phyloP scores from a whole-genome alignment of 2,888 invertebrate genomes.

The Euzophera pinguis region DNA sequence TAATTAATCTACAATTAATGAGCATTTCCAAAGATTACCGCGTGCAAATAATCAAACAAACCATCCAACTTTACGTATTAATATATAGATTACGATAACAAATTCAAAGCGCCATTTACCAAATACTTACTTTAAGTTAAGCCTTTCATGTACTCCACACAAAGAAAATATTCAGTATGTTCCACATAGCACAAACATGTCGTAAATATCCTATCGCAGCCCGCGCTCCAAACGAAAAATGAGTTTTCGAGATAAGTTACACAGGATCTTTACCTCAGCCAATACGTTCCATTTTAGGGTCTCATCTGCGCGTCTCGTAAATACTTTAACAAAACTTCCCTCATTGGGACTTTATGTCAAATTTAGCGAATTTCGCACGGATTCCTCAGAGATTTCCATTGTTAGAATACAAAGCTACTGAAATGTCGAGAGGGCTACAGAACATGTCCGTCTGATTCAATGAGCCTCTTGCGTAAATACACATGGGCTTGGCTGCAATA shows the following conservation, averaged over 20 bases:
- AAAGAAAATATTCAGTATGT: not conserved
- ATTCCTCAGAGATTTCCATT: not conserved
- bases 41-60: too few species aligned
- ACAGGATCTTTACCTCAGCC: conserved; percentile 4
- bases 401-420: not conserved
- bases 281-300: conserved; percentile 2
- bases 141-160: not conserved
- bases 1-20: too few species aligned
- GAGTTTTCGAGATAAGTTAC: conserved; percentile 10
- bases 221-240: conserved; percentile 7
- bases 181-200: not conserved
- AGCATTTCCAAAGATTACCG: too few species aligned
- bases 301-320: not conserved
- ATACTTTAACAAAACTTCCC: conserved; percentile 2
- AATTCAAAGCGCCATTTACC: too few species aligned
- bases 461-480: not conserved
- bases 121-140: too few species aligned
- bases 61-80: too few species aligned
- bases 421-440: not conserved
- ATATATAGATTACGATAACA: too few species aligned
- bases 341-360: not conserved
- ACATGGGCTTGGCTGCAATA: not conserved
- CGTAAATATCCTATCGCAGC: not conserved
- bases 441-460: not conserved
- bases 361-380: not conserved